Conservation (phyloP, 92 coral and sea anemone genomes). For the Nematostella vectensis region DNA sequence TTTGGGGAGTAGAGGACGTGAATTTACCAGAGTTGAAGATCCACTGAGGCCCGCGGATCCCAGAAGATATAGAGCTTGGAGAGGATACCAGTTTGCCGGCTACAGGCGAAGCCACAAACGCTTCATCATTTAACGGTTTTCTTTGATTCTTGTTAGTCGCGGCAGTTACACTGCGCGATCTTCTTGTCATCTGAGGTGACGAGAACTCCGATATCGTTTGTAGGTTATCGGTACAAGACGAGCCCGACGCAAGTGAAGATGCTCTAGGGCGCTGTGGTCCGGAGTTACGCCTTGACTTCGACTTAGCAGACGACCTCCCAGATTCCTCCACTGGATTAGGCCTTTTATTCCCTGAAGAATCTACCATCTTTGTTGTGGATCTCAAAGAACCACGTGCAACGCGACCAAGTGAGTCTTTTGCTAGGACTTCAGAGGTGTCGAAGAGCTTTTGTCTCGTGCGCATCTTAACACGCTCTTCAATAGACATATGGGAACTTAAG, state of each 20-base stretch:
- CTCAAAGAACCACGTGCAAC: neutral
- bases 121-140: neutral
- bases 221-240: neutral
- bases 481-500: conserved; percentile 4
- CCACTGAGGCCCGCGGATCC: conserved; percentile 1
- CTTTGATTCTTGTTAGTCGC: neutral
- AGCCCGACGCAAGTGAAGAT: neutral
- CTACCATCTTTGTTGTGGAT: neutral
- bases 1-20: conserved; percentile 20
- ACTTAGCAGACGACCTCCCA: neutral
- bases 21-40: conserved; percentile 20
- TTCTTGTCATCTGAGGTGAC: too few relatives aligned
- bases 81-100: neutral
- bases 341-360: too few relatives aligned
- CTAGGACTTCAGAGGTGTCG: neutral
- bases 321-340: neutral
- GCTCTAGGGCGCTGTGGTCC: neutral
- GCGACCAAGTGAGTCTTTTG: neutral
- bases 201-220: too few relatives aligned
- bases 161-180: neutral
- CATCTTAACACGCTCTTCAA: conserved; percentile 64
- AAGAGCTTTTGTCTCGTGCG: conserved; percentile 6
- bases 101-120: neutral
- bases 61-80: neutral
- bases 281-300: neutral